These are phyloP conservation scores for Microplitis mediator DNA, from an alignment of 1,140 invertebrate genomes.

Conservation along the genomic window DNA sequence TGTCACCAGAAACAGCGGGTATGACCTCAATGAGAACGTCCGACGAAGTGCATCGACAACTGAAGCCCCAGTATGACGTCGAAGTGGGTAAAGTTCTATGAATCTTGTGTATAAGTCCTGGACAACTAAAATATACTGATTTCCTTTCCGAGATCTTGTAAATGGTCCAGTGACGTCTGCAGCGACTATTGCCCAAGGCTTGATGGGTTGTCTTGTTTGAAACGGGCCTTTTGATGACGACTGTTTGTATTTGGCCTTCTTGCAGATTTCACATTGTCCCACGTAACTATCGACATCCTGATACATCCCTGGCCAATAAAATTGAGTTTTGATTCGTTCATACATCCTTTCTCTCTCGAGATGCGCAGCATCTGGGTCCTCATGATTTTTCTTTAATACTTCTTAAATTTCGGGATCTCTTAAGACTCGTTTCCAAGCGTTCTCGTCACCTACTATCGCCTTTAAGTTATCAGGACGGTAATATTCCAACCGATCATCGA, in stretches of 20 bases:
- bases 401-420: neutral
- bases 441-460: neutral
- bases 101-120: too few species aligned
- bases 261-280: neutral
- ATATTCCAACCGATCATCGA: neutral
- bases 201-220: too few species aligned
- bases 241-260: neutral
- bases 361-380: neutral
- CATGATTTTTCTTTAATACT: neutral
- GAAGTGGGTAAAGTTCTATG: too few species aligned
- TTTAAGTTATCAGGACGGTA: neutral
- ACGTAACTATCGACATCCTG: neutral
- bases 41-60: neutral
- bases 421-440: neutral
- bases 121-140: too few species aligned
- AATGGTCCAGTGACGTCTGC: neutral
- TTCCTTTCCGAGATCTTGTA: too few species aligned
- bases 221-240: too few species aligned
- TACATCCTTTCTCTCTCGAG: neutral
- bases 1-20: neutral
- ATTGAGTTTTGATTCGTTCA: neutral
- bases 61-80: neutral
- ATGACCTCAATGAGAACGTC: neutral
- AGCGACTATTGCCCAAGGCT: too few species aligned
- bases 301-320: neutral